phyloP scores from a whole-genome alignment of 2,797 vertebrate species.

The Tadarida brasiliensis region DNA sequence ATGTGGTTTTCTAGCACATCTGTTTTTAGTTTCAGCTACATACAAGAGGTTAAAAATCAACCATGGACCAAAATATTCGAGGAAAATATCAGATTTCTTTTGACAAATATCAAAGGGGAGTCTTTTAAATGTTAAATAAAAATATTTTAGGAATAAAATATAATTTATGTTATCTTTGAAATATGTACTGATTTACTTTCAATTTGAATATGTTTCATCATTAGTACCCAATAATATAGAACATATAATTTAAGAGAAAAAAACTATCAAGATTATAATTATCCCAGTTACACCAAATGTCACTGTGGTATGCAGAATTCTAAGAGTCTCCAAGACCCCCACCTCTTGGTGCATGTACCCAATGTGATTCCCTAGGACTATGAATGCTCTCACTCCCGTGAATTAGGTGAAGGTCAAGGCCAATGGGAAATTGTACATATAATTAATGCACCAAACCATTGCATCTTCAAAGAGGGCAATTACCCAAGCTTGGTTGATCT shows the following conservation, averaged over 20 bases:
- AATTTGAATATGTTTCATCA: not conserved
- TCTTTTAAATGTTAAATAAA: conserved; percentile 30
- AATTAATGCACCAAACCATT: not conserved
- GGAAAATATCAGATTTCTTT: not conserved
- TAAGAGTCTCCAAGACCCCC: not conserved
- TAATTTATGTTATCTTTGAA: not conserved
- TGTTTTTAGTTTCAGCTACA: conserved; percentile 66
- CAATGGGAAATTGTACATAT: not conserved
- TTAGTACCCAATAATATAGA: not conserved
- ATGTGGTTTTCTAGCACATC: conserved; percentile 14
- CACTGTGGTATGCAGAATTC: not conserved
- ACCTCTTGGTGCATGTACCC: too few species aligned
- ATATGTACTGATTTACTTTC: not conserved
- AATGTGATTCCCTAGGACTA: not conserved
- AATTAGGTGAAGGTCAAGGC: not conserved
- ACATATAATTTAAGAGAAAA: not conserved
- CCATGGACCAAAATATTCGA: not conserved
- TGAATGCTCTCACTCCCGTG: not conserved
- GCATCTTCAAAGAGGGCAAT: not conserved
- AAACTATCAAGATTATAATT: not conserved
- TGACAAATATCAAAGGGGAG: not conserved
- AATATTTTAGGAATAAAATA: conserved; percentile 15
- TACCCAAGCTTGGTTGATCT: not conserved
- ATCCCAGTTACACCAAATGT: not conserved
- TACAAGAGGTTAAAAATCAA: conserved; percentile 55